These are phyloP conservation scores for Cathartes aura DNA, from an alignment of 2,113 vertebrate species.

Conservation along the genomic window DNA sequence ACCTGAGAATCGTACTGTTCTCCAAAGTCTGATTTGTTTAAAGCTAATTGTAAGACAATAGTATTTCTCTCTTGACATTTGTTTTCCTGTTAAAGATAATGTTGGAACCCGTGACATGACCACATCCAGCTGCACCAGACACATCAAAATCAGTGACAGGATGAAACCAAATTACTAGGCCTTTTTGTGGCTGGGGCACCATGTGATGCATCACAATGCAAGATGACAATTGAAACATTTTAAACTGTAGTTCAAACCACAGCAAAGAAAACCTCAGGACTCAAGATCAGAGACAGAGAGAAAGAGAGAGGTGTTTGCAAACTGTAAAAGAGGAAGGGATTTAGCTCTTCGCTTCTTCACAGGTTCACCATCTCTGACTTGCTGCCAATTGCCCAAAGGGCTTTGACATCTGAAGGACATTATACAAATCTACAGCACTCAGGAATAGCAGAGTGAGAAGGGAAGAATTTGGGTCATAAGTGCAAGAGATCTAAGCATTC, in stretches of 20 bases:
- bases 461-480: background rate
- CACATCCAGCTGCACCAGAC: constrained; percentile 72
- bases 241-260: constrained; percentile 70
- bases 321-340: constrained; percentile 61
- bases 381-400: constrained; percentile 46
- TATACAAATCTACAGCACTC: constrained; percentile 28
- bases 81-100: constrained; percentile 74
- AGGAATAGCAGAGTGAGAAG: background rate
- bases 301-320: constrained; percentile 71
- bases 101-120: constrained; percentile 71
- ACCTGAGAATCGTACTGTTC: constrained; percentile 41
- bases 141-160: constrained; percentile 74
- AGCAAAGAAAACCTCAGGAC: constrained; percentile 73
- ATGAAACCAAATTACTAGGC: constrained; percentile 70
- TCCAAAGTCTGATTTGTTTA: constrained; percentile 47
- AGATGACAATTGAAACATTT: constrained; percentile 73
- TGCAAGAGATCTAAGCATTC: constrained; percentile 52
- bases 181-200: constrained; percentile 72
- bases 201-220: constrained; percentile 72
- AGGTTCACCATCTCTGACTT: constrained; percentile 59
- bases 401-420: constrained; percentile 62
- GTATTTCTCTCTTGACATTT: constrained; percentile 63
- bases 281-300: constrained; percentile 58
- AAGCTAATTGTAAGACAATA: constrained; percentile 64
- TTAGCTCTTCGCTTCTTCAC: constrained; percentile 42